These are phyloP conservation scores for Chaetogeoica ovagalla DNA, from an alignment of 2,888 invertebrate species.

Conservation along the genomic window DNA sequence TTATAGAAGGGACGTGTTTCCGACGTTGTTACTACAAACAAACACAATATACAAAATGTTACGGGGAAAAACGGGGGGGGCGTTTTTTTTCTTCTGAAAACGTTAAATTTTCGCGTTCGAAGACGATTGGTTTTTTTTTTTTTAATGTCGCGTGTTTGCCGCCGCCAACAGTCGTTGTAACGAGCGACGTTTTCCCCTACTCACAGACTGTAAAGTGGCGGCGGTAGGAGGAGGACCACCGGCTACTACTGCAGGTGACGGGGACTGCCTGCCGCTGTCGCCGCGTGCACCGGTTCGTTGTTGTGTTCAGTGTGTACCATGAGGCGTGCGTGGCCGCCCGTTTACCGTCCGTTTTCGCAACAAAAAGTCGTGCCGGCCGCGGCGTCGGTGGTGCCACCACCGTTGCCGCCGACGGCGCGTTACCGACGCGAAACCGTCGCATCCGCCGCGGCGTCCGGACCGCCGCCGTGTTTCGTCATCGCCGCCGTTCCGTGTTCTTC, in stretches of 20 bases:
- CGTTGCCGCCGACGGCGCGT: conserved; percentile 43
- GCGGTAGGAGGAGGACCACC: not conserved
- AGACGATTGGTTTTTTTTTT: too few species aligned
- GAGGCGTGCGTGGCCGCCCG: conserved; percentile 67
- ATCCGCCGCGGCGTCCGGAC: conserved; percentile 58
- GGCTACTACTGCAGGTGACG: not conserved
- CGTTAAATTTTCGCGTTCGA: too few species aligned
- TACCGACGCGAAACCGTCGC: conserved; percentile 48
- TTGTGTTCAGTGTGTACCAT: conserved; percentile 56
- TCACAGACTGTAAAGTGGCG: too few species aligned
- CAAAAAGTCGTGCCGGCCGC: conserved; percentile 63
- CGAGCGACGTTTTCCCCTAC: too few species aligned
- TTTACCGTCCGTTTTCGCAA: conserved; percentile 64
- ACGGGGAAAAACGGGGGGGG: too few species aligned
- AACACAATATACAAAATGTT: too few species aligned
- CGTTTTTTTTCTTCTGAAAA: too few species aligned
- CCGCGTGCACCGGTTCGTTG: conserved; percentile 43
- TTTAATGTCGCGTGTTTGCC: too few species aligned
- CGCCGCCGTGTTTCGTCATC: conserved; percentile 63
- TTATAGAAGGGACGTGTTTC: too few species aligned
- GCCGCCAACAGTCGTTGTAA: too few species aligned
- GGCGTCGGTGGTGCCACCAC: conserved; percentile 58
- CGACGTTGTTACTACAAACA: too few species aligned
- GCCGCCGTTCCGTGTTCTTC: conserved; percentile 50
- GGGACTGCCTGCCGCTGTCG: not conserved